Conservation (phyloP, 1,140 invertebrate species). For the Eciton burchellii region DNA sequence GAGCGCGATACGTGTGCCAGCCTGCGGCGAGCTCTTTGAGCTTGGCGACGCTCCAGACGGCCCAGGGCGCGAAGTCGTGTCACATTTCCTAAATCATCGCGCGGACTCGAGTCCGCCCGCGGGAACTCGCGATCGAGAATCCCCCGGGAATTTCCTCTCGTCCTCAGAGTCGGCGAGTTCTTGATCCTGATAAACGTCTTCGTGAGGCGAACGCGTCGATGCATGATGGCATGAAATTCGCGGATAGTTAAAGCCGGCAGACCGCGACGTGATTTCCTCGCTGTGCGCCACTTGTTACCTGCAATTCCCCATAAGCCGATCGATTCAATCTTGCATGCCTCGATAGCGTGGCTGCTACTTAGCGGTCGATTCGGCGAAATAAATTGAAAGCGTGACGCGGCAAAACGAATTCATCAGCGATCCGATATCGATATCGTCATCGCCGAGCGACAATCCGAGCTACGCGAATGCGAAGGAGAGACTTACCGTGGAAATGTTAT, state of each 20-base stretch:
- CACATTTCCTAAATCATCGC: conserved; percentile 65
- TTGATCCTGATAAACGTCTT: conserved; percentile 43
- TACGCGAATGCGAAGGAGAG: neutral
- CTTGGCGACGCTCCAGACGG: conserved; percentile 62
- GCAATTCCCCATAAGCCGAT: conserved; percentile 19
- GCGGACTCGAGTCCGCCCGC: conserved; percentile 53
- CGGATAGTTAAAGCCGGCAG: conserved; percentile 37
- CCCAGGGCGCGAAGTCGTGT: conserved; percentile 60
- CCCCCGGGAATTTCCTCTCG: conserved; percentile 36
- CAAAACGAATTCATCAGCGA: too few relatives aligned
- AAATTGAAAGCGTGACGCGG: neutral
- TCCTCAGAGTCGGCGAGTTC: neutral
- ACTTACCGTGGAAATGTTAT: neutral
- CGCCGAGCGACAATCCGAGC: too few relatives aligned
- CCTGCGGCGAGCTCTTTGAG: conserved; percentile 53
- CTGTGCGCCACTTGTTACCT: conserved; percentile 16
- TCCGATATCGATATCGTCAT: too few relatives aligned
- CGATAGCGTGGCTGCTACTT: neutral
- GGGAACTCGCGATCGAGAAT: conserved; percentile 54
- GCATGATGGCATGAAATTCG: conserved; percentile 43
- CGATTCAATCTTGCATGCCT: conserved; percentile 9
- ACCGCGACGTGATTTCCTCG: conserved; percentile 21
- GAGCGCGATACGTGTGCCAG: conserved; percentile 63
- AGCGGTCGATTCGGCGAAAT: neutral
- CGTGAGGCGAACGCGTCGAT: conserved; percentile 2